phyloP scores from a whole-genome alignment of 2,113 vertebrate genomes.

The Nicator chloris region DNA sequence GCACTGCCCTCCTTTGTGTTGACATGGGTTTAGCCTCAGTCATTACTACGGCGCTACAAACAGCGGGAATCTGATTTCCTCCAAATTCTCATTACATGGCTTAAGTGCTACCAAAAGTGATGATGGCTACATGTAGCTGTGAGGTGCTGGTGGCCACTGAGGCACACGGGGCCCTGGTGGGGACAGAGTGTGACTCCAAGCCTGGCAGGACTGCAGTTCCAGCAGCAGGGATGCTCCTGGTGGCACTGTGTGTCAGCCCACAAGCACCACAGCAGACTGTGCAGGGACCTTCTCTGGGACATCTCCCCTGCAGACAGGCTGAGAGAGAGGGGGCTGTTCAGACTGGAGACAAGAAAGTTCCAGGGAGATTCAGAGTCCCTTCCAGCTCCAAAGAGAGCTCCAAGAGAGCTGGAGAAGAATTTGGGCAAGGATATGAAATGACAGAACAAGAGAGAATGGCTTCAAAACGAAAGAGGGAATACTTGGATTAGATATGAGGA shows the following conservation, averaged over 20 bases:
- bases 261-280: too few species aligned
- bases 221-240: background rate
- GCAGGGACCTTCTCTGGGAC: background rate
- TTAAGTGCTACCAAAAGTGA: background rate
- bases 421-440: background rate
- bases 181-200: background rate
- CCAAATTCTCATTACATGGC: rapidly evolving
- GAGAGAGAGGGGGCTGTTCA: background rate
- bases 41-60: background rate
- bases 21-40: rapidly evolving
- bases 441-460: background rate
- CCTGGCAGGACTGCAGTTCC: background rate
- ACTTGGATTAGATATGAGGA: background rate
- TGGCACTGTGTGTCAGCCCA: background rate
- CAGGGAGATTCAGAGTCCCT: background rate
- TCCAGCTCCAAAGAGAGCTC: background rate
- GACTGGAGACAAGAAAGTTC: background rate
- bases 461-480: background rate
- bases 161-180: background rate
- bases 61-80: background rate
- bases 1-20: background rate
- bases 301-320: background rate
- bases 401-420: too few species aligned
- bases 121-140: rapidly evolving
- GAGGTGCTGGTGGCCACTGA: background rate